Evolutionary conservation across 2,797 vertebrate genomes (phyloP), one percentile per base, ranked within the genome.

Genomic region (Sebastes reedi): DNA sequence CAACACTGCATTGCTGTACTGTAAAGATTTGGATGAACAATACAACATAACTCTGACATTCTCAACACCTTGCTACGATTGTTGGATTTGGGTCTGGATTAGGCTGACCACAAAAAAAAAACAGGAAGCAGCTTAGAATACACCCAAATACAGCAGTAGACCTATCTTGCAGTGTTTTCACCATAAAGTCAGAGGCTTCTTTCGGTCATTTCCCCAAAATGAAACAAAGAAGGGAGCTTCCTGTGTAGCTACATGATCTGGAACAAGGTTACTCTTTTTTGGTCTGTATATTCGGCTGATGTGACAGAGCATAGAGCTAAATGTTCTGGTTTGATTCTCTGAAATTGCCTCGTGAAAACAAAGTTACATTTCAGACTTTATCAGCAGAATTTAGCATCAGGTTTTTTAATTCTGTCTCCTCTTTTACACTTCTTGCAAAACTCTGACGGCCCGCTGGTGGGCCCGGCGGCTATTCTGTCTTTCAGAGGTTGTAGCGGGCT

Each of bases 61-160:
- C 69, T 67, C 50, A 56, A 8, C 70, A 66, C 32, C 9, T 30
- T 76, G 24, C 5, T 32, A 7, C 2, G 11, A 65, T 16, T 62
- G 69, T 82, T 58, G 65, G 27, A 65, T 30, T 54, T 46, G 52
- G 32, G 24, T 75, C 59, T 79, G 59, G 54, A 82, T 84, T 86
- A 67, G 9, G 16, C 65, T 77, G 12, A 64, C 2, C 6, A 13
- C 42, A 29, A 59, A 1, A 34, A 30, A 72, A 46, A 77, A 87
- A 81, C 78, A 83, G 82, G 84, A 89, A 83, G 73, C 77, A 72
- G 70, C 42, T 54, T 36, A 78, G 75, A 87, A 67, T 83, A 81
- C 77, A 76, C 76, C 76, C 34, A 50, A 55, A 85, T 20, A 67
- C 12, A 8, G 18, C 55, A n/a, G 25, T 14, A 12, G 7, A 13